Percentiles rank a stretch among this genome's conserved stretches.
Evolutionary conservation across 2,113 vertebrate species (phyloP).

Genomic region (Marcusenius ussheri): DNA sequence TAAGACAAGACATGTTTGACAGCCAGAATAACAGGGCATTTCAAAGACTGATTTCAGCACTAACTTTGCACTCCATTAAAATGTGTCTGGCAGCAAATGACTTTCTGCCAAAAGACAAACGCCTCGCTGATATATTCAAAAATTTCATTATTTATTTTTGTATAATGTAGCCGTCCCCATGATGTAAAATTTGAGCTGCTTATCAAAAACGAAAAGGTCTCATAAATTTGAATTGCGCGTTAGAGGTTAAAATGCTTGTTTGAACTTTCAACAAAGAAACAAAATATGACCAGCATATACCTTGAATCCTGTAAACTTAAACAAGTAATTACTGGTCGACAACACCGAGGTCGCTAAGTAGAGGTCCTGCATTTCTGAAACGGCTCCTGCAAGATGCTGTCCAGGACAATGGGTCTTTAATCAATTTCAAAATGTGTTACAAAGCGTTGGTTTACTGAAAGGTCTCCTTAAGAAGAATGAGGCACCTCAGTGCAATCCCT

Average conservation of each 20-base stretch:
- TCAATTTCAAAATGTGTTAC: background rate
- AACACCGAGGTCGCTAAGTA: background rate
- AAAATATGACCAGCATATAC: background rate
- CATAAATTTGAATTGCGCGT: background rate
- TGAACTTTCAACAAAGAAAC: background rate
- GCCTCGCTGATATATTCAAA: background rate
- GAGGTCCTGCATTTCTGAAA: background rate
- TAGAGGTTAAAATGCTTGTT: background rate
- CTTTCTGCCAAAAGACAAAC: conserved; percentile 8
- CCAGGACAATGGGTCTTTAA: conserved; percentile 2
- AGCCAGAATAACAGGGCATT: background rate
- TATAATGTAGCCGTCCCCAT: background rate
- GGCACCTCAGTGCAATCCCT: conserved; percentile 7
- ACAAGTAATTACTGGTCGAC: background rate
- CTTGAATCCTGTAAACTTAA: background rate
- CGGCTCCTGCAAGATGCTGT: background rate
- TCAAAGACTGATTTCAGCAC: conserved; percentile 11
- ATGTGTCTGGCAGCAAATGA: conserved; percentile 14
- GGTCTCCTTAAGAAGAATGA: background rate
- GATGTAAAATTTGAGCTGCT: background rate
- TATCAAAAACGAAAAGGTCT: background rate
- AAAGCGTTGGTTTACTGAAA: background rate
- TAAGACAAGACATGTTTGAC: conserved; percentile 13
- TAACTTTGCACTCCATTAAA: conserved; percentile 12
- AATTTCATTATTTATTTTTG: conserved; percentile 24